Evolutionary conservation across 2,888 invertebrate genomes (phyloP), one percentile per base, ranked within the genome.

Genomic region (Carterocephalus palaemon): DNA sequence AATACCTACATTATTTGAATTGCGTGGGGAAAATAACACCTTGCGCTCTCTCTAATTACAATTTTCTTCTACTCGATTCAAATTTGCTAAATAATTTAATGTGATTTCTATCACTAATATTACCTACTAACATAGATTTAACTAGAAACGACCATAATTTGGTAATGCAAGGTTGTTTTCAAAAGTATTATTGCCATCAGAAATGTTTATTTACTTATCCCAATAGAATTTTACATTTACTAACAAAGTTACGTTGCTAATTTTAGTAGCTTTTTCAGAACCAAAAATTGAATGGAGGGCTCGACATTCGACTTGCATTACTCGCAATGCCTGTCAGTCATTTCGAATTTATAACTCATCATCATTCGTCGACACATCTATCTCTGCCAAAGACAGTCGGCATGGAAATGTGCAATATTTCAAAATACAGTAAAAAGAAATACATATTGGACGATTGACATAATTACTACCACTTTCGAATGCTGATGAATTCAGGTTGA

Each of bases 11-110:
- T n/a, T n/a, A 19, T 19, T 19, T 3, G 19, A 6, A 20, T 32
- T 32, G 29, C 20, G 42, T 40, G 47, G 50, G 49, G 46, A 49
- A 52, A 46, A 38, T 40, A 39, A 28, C n/a, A n/a, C n/a, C n/a
- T n/a, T n/a, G n/a, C n/a, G n/a, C n/a, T n/a, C n/a, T n/a, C n/a
- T n/a, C n/a, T n/a, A n/a, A n/a, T n/a, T n/a, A n/a, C n/a, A n/a
- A n/a, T n/a, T n/a, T n/a, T n/a, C n/a, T n/a, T n/a, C n/a, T n/a
- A n/a, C n/a, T n/a, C n/a, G n/a, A n/a, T n/a, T n/a, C n/a, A n/a
- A n/a, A n/a, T n/a, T n/a, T n/a, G n/a, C n/a, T n/a, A n/a, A n/a
- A n/a, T n/a, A n/a, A n/a, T n/a, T n/a, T n/a, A n/a, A n/a, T n/a
- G n/a, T n/a, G n/a, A n/a, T n/a, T n/a, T n/a, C n/a, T n/a, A n/a